phyloP scores from a whole-genome alignment of 2,113 vertebrate species.

The Tautogolabrus adspersus region DNA sequence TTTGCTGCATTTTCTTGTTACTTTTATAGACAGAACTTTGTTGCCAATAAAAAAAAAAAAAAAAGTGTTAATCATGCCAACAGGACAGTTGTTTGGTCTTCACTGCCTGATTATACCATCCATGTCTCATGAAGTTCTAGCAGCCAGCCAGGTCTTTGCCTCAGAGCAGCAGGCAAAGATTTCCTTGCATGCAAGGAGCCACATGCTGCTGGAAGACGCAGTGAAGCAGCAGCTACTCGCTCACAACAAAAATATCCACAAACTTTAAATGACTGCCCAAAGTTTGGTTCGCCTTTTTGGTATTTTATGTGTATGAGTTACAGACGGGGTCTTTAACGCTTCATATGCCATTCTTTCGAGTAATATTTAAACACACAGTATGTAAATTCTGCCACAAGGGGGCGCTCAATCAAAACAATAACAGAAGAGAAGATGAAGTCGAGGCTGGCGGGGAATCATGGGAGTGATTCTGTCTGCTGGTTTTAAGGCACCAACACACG shows the following conservation, averaged over 20 bases:
- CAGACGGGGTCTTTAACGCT: neutral
- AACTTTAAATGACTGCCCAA: neutral
- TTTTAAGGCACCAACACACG: too few species aligned
- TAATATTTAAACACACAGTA: too few species aligned
- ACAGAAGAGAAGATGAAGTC: too few species aligned
- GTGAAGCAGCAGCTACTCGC: slow-evolving; percentile 32
- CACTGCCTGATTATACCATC: slow-evolving; percentile 17
- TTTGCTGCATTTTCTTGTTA: too few species aligned
- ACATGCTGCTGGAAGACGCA: slow-evolving; percentile 58
- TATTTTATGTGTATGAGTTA: neutral
- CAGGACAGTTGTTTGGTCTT: neutral
- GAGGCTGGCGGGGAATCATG: too few species aligned
- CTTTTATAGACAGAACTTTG: too few species aligned
- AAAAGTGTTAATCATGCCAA: neutral
- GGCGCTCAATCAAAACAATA: too few species aligned
- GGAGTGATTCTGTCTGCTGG: too few species aligned
- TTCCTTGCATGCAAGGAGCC: slow-evolving; percentile 55
- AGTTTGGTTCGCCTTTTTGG: neutral
- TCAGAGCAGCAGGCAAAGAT: slow-evolving; percentile 39
- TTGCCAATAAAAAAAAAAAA: neutral
- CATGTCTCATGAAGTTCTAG: neutral
- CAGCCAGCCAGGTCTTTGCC: neutral
- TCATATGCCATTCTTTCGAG: too few species aligned
- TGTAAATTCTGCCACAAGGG: too few species aligned
- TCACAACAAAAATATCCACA: neutral